Evolutionary conservation across 2,113 vertebrate genomes (phyloP).

Genomic region (Scatophagus argus): DNA sequence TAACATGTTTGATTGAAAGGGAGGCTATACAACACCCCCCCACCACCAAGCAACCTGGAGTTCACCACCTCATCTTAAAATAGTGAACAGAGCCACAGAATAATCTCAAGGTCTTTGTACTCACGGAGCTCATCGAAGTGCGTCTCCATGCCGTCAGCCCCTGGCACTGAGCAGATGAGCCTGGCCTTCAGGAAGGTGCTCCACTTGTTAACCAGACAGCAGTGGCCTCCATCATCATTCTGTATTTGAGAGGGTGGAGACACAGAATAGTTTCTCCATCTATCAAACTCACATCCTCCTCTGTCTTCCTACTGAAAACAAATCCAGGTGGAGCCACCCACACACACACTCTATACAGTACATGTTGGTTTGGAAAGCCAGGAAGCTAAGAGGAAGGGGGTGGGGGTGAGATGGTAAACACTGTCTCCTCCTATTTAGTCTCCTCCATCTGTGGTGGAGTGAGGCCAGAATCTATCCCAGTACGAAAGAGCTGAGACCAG

Average conservation of each 20-base stretch:
- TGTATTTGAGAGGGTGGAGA: constrained; percentile 60
- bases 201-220: constrained; percentile 99
- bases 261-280: constrained; percentile 56
- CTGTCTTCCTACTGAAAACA: constrained; percentile 49
- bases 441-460: constrained; percentile 69
- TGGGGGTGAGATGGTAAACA: constrained; percentile 56
- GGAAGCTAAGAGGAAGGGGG: constrained; percentile 29
- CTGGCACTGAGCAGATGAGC: constrained; percentile 96
- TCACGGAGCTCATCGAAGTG: constrained; percentile 98
- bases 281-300: constrained; percentile 46
- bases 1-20: constrained; percentile 41
- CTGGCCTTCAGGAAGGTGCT: constrained; percentile 98
- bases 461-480: constrained; percentile 56
- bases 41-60: constrained; percentile 6
- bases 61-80: constrained; percentile 13
- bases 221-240: constrained; percentile 98
- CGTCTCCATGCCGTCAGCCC: constrained; percentile 94
- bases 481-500: constrained; percentile 45
- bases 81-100: not conserved
- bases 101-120: constrained; percentile 63
- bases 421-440: constrained; percentile 63
- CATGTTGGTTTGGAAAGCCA: constrained; percentile 54
- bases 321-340: constrained; percentile 68
- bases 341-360: constrained; percentile 44
- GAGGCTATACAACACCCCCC: constrained; percentile 27